Conservation (phyloP, 1,140 invertebrate species). For the Plectrocnemia conspersa region DNA sequence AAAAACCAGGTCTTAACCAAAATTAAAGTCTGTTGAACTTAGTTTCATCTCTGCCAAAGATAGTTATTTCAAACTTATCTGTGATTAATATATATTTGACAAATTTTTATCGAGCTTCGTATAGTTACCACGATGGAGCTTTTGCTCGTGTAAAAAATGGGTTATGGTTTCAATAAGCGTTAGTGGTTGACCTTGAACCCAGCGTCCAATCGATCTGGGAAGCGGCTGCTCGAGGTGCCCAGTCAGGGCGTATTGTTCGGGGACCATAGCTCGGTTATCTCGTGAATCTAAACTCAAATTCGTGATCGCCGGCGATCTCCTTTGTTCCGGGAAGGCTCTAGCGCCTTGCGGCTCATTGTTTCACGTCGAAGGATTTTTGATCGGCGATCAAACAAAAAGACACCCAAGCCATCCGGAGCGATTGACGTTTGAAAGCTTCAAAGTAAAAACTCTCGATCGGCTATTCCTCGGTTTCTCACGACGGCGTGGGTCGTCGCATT, state of each 20-base stretch:
- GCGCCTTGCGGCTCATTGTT: slow-evolving; percentile 24
- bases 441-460: not conserved
- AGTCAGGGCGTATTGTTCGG: slow-evolving; percentile 29
- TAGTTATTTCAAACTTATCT: too few species aligned
- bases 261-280: slow-evolving; percentile 32
- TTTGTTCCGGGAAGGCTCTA: slow-evolving; percentile 30
- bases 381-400: not conserved
- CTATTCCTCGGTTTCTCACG: not conserved
- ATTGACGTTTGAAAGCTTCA: not conserved
- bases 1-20: too few species aligned
- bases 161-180: too few species aligned
- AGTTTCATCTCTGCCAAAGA: too few species aligned
- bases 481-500: slow-evolving; percentile 4
- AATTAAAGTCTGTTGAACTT: too few species aligned
- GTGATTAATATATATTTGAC: too few species aligned
- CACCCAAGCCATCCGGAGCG: not conserved
- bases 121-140: too few species aligned
- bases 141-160: too few species aligned
- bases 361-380: slow-evolving; percentile 14
- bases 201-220: too few species aligned
- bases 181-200: too few species aligned
- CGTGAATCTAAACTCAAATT: slow-evolving; percentile 35
- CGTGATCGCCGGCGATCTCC: slow-evolving; percentile 34
- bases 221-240: too few species aligned
- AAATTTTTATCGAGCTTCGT: not conserved